These are phyloP conservation scores for Anagyrus pseudococci DNA, from an alignment of 2,888 invertebrate genomes.

Conservation along the genomic window DNA sequence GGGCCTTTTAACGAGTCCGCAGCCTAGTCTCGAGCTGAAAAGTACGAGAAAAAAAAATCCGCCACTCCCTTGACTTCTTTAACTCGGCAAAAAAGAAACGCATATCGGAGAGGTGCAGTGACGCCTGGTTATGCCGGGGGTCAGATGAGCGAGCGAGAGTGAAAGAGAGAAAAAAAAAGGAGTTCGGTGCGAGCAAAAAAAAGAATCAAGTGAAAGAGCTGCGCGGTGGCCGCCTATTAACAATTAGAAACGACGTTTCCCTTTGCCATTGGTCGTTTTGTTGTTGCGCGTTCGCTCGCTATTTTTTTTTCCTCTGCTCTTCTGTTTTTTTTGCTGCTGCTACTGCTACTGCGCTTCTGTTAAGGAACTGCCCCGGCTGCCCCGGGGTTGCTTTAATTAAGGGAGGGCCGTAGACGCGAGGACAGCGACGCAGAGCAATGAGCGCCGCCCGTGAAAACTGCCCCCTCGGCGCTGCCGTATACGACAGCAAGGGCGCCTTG, in stretches of 20 bases:
- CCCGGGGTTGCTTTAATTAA: conserved; percentile 39
- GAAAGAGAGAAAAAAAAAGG: too few species aligned
- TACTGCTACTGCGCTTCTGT: conserved; percentile 47
- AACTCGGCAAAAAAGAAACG: too few species aligned
- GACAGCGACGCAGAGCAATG: too few species aligned
- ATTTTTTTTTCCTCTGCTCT: conserved; percentile 42
- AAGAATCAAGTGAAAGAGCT: too few species aligned
- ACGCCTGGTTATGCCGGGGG: too few species aligned
- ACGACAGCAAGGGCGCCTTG: background rate
- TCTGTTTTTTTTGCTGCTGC: conserved; percentile 41
- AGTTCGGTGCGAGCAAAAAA: too few species aligned
- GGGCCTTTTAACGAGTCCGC: conserved; percentile 40
- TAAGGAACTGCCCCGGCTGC: background rate
- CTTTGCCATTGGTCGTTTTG: too few species aligned
- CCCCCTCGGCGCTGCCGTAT: conserved; percentile 28
- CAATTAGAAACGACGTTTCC: conserved; percentile 42
- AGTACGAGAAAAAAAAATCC: conserved; percentile 23
- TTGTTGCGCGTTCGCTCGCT: background rate
- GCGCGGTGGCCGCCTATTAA: conserved; percentile 35
- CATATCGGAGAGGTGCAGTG: too few species aligned
- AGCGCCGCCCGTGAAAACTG: conserved; percentile 26
- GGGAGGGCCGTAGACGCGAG: conserved; percentile 38
- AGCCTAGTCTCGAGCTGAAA: conserved; percentile 7
- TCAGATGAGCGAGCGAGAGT: too few species aligned
- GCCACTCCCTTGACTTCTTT: conserved; percentile 39